phyloP scores from a whole-genome alignment of 2,113 vertebrate genomes.

The Chascanopsetta lugubris region DNA sequence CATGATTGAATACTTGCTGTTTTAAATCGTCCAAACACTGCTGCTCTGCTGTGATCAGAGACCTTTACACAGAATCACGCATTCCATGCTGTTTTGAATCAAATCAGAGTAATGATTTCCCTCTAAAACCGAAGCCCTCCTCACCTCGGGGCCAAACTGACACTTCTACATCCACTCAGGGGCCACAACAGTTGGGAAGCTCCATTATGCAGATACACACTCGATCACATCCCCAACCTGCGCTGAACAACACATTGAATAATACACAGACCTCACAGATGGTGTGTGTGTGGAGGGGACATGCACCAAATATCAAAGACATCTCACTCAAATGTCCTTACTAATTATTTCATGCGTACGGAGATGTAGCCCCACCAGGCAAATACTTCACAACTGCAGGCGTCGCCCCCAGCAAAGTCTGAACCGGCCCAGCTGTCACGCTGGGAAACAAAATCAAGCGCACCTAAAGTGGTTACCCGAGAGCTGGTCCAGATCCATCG shows the following conservation, averaged over 20 bases:
- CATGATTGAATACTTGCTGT: neutral
- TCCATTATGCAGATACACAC: neutral
- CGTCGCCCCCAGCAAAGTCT: slow-evolving; percentile 60
- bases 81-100: slow-evolving; percentile 18
- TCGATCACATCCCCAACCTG: neutral
- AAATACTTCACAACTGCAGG: slow-evolving; percentile 53
- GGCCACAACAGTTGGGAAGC: slow-evolving; percentile 10
- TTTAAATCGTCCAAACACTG: neutral
- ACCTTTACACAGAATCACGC: slow-evolving; percentile 22
- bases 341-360: slow-evolving; percentile 52
- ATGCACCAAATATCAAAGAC: slow-evolving; percentile 25
- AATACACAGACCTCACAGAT: slow-evolving; percentile 28
- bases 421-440: slow-evolving; percentile 57
- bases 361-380: slow-evolving; percentile 53
- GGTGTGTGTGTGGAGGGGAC: slow-evolving; percentile 19
- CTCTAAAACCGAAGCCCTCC: neutral
- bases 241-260: slow-evolving; percentile 10
- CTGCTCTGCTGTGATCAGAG: slow-evolving; percentile 6
- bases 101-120: slow-evolving; percentile 23
- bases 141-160: slow-evolving; percentile 7
- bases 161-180: neutral
- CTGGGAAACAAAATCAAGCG: slow-evolving; percentile 54
- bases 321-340: slow-evolving; percentile 40
- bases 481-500: slow-evolving; percentile 29
- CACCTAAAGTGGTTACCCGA: slow-evolving; percentile 60